Conservation (phyloP, 1,140 invertebrate species). For the Drosophila malerkotliana region DNA sequence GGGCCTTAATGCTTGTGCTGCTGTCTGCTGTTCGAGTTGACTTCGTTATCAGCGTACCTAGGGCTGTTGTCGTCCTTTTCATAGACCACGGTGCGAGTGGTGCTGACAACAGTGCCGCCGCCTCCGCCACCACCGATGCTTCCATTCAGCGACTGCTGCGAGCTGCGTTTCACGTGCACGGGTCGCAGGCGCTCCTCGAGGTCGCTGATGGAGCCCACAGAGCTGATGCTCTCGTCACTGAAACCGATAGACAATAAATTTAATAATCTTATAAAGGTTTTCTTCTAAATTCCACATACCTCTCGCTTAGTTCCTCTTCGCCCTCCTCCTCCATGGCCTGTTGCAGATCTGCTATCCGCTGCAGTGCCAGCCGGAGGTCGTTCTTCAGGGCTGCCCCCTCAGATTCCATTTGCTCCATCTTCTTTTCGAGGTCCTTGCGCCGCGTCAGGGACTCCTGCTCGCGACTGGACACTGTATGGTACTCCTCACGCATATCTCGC, state of each 20-base stretch:
- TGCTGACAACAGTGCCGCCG: constrained; percentile 43
- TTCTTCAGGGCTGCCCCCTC: constrained; percentile 87
- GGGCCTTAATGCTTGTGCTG: constrained; percentile 75
- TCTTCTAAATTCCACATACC: constrained; percentile 75
- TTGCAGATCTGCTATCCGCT: constrained; percentile 93
- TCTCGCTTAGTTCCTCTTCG: constrained; percentile 87
- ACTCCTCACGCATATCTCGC: constrained; percentile 90
- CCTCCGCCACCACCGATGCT: constrained; percentile 29
- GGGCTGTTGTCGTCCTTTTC: constrained; percentile 83
- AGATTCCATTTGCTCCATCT: constrained; percentile 87
- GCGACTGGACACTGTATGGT: constrained; percentile 86
- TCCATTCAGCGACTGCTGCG: constrained; percentile 68
- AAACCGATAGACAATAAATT: background rate
- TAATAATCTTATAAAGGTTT: background rate
- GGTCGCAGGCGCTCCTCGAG: constrained; percentile 77
- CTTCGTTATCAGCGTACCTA: constrained; percentile 80
- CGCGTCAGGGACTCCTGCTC: constrained; percentile 90
- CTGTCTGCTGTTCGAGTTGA: constrained; percentile 73
- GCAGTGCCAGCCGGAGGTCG: constrained; percentile 91
- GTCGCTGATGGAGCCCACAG: constrained; percentile 78
- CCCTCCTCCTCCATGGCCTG: constrained; percentile 93
- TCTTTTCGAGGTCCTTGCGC: constrained; percentile 89
- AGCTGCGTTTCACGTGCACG: constrained; percentile 71
- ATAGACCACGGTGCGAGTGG: constrained; percentile 73
- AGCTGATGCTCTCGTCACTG: constrained; percentile 77